Evolutionary conservation across 2,797 vertebrate genomes (phyloP).

Genomic region (Bradypus variegatus): DNA sequence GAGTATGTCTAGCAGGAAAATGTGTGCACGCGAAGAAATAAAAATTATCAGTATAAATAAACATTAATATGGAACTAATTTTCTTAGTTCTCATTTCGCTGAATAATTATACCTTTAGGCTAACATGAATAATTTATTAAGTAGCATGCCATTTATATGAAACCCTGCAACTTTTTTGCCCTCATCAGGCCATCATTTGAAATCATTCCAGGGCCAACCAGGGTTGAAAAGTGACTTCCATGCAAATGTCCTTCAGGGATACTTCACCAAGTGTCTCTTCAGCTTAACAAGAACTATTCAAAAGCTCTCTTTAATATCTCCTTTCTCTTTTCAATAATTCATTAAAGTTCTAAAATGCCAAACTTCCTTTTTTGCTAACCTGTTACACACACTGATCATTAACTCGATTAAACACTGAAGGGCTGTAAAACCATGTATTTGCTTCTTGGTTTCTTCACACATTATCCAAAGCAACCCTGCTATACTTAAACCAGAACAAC

Average conservation of each 20-base stretch:
- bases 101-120: slow-evolving; percentile 92
- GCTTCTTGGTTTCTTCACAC: neutral
- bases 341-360: slow-evolving; percentile 70
- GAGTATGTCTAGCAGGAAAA: slow-evolving; percentile 50
- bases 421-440: slow-evolving; percentile 52
- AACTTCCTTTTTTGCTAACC: slow-evolving; percentile 69
- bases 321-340: slow-evolving; percentile 72
- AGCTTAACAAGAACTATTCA: slow-evolving; percentile 62
- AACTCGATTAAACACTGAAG: slow-evolving; percentile 67
- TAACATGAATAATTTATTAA: slow-evolving; percentile 92
- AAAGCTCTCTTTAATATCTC: slow-evolving; percentile 67
- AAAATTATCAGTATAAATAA: slow-evolving; percentile 84
- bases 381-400: slow-evolving; percentile 65
- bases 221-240: slow-evolving; percentile 83
- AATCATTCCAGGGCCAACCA: slow-evolving; percentile 83
- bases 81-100: slow-evolving; percentile 90
- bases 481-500: neutral
- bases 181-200: slow-evolving; percentile 86
- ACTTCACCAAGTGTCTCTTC: slow-evolving; percentile 62
- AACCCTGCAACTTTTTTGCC: slow-evolving; percentile 82
- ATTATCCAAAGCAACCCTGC: neutral
- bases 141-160: slow-evolving; percentile 85
- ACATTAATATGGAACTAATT: slow-evolving; percentile 95
- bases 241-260: slow-evolving; percentile 78
- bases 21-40: slow-evolving; percentile 60